Evolutionary conservation across 2,113 vertebrate genomes (phyloP).

Genomic region (Mandrillus leucophaeus): DNA sequence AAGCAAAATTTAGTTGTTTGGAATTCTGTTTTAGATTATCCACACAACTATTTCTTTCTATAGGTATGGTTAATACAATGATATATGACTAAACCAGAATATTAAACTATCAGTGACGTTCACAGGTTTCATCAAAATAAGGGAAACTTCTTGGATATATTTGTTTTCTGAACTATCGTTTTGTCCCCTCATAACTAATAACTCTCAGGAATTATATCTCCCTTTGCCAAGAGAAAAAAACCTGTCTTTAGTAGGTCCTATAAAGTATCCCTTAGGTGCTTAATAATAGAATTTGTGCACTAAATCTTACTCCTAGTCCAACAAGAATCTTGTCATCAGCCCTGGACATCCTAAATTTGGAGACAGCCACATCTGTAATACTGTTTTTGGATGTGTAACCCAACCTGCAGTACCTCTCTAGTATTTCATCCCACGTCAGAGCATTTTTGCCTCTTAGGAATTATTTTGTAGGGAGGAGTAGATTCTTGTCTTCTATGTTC

Average conservation of each 20-base stretch:
- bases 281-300: not conserved
- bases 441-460: not conserved
- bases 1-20: not conserved
- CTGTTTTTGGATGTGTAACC: not conserved
- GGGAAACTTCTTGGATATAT: not conserved
- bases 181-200: not conserved
- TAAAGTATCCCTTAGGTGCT: not conserved
- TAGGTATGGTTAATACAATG: not conserved
- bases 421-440: not conserved
- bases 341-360: not conserved
- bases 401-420: not conserved
- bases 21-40: not conserved
- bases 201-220: not conserved
- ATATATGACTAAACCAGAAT: not conserved
- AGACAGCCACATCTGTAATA: not conserved
- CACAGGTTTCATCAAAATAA: not conserved
- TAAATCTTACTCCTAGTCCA: not conserved
- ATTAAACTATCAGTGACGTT: not conserved
- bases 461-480: not conserved
- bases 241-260: not conserved
- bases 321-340: not conserved
- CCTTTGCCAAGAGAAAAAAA: not conserved
- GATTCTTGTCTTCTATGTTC: not conserved
- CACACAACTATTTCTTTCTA: not conserved
- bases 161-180: constrained; percentile 4